Conservation (phyloP, 1,140 invertebrate species). For the Liolophura sinensis region DNA sequence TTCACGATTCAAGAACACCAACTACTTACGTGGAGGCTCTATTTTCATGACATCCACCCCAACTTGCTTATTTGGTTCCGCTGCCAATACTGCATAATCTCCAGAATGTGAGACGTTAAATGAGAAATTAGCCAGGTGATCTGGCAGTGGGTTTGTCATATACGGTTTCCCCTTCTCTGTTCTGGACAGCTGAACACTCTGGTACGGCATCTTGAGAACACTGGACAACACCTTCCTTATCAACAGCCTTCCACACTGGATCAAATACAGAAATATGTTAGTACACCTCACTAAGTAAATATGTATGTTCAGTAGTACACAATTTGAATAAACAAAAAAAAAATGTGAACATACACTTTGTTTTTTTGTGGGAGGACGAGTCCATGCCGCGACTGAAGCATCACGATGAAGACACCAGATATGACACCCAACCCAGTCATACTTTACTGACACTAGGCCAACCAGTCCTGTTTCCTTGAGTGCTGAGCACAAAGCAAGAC, state of each 20-base stretch:
- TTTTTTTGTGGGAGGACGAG: too few relatives aligned
- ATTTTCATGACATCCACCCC: constrained; percentile 65
- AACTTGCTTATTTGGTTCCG: constrained; percentile 60
- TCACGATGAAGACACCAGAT: too few relatives aligned
- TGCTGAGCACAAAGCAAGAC: too few relatives aligned
- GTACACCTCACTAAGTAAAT: too few relatives aligned
- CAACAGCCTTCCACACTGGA: constrained; percentile 80
- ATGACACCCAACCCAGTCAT: too few relatives aligned
- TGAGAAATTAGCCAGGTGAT: constrained; percentile 45
- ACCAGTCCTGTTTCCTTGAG: too few relatives aligned
- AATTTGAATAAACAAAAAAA: constrained; percentile 5
- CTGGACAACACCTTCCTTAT: constrained; percentile 78
- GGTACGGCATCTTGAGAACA: constrained; percentile 67
- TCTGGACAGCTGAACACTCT: constrained; percentile 63
- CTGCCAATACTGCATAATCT: constrained; percentile 79
- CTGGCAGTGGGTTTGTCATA: constrained; percentile 32
- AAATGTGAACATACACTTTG: too few relatives aligned
- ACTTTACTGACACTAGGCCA: too few relatives aligned
- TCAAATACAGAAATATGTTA: constrained; percentile 38
- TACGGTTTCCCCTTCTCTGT: constrained; percentile 63
- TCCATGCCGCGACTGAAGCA: too few relatives aligned
- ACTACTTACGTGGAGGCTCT: constrained; percentile 48
- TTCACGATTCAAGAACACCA: too few relatives aligned
- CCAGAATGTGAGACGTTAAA: constrained; percentile 96
- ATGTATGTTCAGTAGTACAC: neutral